These are phyloP conservation scores for Catagonus wagneri DNA, from an alignment of 2,113 vertebrate species.

Conservation along the genomic window DNA sequence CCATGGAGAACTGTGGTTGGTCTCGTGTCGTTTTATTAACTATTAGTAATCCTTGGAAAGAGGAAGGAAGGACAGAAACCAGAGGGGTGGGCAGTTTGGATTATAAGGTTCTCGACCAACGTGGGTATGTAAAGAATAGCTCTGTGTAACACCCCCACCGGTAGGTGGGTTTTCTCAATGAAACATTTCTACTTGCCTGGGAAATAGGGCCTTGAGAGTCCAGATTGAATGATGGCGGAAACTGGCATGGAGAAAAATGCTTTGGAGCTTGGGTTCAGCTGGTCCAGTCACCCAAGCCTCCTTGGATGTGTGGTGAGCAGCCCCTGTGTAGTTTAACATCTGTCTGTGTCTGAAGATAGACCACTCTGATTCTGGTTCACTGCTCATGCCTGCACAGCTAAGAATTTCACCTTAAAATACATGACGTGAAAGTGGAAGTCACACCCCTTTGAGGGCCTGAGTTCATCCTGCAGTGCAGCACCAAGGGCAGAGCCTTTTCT, in stretches of 20 bases:
- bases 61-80: neutral
- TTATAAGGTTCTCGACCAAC: neutral
- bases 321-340: neutral
- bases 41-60: neutral
- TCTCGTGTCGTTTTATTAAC: slow-evolving; percentile 4
- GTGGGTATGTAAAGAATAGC: neutral
- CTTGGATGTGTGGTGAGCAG: neutral
- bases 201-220: neutral
- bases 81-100: neutral
- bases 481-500: neutral
- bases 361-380: neutral
- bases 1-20: neutral
- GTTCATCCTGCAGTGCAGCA: neutral
- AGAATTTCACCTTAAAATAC: neutral
- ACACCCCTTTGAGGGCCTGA: neutral
- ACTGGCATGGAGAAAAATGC: neutral
- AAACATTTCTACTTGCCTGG: neutral
- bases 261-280: neutral
- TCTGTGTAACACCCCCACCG: neutral
- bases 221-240: neutral
- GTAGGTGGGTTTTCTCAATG: slow-evolving; percentile 18
- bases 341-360: neutral
- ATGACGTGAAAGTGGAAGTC: neutral
- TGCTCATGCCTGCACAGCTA: neutral
- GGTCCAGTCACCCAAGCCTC: neutral